Evolutionary conservation across 2,113 vertebrate genomes (phyloP).

Genomic region (Paracanthobrama guichenoti): DNA sequence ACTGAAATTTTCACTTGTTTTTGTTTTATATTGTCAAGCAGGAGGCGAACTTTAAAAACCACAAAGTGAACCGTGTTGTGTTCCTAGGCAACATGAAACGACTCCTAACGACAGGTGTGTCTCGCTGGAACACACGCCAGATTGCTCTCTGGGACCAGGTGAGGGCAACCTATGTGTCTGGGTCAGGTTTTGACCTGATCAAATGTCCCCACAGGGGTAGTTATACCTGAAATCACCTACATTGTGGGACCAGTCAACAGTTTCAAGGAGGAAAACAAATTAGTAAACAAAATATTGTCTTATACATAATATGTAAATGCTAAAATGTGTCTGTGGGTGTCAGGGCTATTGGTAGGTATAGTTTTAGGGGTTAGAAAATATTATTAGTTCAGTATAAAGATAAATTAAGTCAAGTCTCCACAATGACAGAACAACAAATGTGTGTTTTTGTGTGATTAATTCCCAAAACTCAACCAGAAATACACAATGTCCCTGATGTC

Average conservation of each 20-base stretch:
- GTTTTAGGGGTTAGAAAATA: neutral
- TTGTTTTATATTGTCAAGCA: conserved; percentile 63
- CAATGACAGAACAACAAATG: neutral
- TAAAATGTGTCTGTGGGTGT: neutral
- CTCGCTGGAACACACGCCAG: conserved; percentile 95
- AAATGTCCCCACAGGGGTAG: neutral
- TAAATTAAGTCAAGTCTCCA: neutral
- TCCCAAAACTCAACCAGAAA: conserved; percentile 53
- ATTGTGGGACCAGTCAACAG: neutral
- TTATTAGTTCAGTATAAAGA: neutral
- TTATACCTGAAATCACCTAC: neutral
- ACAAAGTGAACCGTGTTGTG: conserved; percentile 91
- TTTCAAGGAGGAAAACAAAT: neutral
- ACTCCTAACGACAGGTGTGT: conserved; percentile 91
- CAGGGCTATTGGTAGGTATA: neutral
- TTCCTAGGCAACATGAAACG: conserved; percentile 93
- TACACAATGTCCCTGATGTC: conserved; percentile 37
- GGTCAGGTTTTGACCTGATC: conserved; percentile 6
- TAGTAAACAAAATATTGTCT: neutral
- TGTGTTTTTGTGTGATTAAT: conserved; percentile 17
- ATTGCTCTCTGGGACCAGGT: conserved; percentile 98
- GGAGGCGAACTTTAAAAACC: conserved; percentile 93
- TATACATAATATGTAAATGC: neutral
- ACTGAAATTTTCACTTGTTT: neutral
- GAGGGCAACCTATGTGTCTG: conserved; percentile 55